These are phyloP conservation scores for Hemibagrus guttatus DNA, from an alignment of 2,797 vertebrate species.

Conservation along the genomic window DNA sequence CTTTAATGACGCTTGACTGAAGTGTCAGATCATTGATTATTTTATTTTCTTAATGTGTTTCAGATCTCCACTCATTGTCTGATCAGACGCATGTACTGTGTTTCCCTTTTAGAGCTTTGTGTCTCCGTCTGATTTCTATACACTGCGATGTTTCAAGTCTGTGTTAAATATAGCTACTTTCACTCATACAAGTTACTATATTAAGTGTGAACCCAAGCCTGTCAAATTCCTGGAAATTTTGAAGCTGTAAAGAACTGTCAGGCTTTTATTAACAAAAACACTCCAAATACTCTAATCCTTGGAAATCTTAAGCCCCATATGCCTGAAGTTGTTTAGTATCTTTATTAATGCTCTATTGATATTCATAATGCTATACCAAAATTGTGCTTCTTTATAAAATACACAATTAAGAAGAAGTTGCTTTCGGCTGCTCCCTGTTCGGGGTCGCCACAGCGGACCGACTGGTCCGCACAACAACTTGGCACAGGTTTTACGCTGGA, in stretches of 20 bases:
- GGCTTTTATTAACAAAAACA: neutral
- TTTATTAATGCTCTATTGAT: neutral
- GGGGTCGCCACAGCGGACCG: no score
- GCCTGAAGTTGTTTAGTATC: neutral
- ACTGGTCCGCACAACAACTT: no score
- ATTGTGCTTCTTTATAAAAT: neutral
- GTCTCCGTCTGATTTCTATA: no score
- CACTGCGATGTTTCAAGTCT: no score
- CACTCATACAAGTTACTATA: no score
- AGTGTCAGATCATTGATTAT: neutral
- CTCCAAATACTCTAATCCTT: neutral
- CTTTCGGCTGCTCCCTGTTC: no score
- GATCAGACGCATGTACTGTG: neutral
- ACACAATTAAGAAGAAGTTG: neutral
- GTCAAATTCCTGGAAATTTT: neutral
- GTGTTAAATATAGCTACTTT: no score
- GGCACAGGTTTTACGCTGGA: no score
- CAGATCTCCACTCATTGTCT: neutral
- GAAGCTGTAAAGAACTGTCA: neutral
- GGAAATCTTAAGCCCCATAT: neutral
- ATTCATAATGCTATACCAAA: neutral
- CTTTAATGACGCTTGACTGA: neutral
- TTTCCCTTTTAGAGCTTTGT: no score
- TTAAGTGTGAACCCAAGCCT: no score
- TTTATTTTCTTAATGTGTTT: no score